Conservation (phyloP, 1,140 invertebrate species). For the roundworm (Caenorhabditis elegans) region WBcel235 BX284603.4:3969001-3969500, state of each 20-base stretch:
- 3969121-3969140: too few species aligned
- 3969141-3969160: too few species aligned
- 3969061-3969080: too few species aligned
- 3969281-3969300: not conserved
- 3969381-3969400: not conserved
- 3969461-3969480: not conserved
- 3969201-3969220: too few species aligned
- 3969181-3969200: too few species aligned
- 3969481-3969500: slow-evolving; percentile 32
- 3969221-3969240: not conserved
- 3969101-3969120: too few species aligned
- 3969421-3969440: too few species aligned
- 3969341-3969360: not conserved
- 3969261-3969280: not conserved
- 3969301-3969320: not conserved
- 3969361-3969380: not conserved
- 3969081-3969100: too few species aligned
- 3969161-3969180: too few species aligned
- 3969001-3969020: too few species aligned
- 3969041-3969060: too few species aligned
- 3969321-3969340: not conserved
- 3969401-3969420: not conserved
- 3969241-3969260: slow-evolving; percentile 22
- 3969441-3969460: not conserved
- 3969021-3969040: too few species aligned